A percentile compares a stretch with the other conserved stretches of the same genome.
Evolutionary conservation across 2,888 invertebrate genomes (phyloP).

Genomic region (Dromius quadrimaculatus): DNA sequence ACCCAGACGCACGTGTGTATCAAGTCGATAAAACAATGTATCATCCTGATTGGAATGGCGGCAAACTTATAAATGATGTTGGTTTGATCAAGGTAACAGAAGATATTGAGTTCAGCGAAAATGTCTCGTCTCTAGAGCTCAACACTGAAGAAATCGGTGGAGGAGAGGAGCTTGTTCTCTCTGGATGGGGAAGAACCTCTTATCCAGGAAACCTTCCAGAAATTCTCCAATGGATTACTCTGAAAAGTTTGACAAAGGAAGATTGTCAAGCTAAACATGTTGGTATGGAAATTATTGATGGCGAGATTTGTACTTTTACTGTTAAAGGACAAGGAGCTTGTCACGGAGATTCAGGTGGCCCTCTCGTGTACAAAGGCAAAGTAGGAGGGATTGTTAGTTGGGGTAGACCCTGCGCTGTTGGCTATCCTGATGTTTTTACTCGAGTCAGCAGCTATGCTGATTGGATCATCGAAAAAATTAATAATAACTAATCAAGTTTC

Average conservation of each 20-base stretch:
- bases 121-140: constrained; percentile 57
- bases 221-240: constrained; percentile 70
- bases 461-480: constrained; percentile 61
- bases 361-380: constrained; percentile 52
- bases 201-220: constrained; percentile 71
- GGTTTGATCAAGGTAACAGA: constrained; percentile 64
- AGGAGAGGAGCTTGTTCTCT: constrained; percentile 64
- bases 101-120: constrained; percentile 52
- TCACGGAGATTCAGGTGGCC: constrained; percentile 64
- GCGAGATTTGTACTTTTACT: constrained; percentile 73
- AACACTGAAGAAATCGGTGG: constrained; percentile 62
- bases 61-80: constrained; percentile 66
- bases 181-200: constrained; percentile 69
- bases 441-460: constrained; percentile 63
- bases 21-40: constrained; percentile 62
- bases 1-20: constrained; percentile 65
- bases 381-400: constrained; percentile 62
- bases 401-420: constrained; percentile 65
- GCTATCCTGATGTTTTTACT: constrained; percentile 65
- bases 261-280: constrained; percentile 66
- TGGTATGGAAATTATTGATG: constrained; percentile 64
- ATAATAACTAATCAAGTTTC: background rate
- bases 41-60: constrained; percentile 65
- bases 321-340: constrained; percentile 73
- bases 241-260: constrained; percentile 67